Conservation (phyloP, 2,113 vertebrate species). For the Xyliphius kryptos region DNA sequence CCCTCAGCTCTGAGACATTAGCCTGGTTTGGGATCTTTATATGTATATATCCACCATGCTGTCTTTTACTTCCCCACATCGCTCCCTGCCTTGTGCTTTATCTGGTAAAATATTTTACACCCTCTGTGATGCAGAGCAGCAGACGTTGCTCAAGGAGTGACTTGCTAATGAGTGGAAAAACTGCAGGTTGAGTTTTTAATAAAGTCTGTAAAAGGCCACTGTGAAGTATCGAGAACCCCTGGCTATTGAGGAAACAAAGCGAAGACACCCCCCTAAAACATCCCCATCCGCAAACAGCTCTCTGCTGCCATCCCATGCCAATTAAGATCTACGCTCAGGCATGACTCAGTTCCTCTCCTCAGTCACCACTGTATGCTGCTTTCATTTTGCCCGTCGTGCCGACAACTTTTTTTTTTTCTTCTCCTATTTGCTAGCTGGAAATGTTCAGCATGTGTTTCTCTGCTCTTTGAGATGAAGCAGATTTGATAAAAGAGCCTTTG, state of each 20-base stretch:
- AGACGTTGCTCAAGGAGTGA: slow-evolving; percentile 24
- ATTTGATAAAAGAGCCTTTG: slow-evolving; percentile 29
- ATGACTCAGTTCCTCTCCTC: slow-evolving; percentile 11
- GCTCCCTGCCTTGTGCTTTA: slow-evolving; percentile 12
- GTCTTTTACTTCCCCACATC: slow-evolving; percentile 13
- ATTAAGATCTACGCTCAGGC: slow-evolving; percentile 39
- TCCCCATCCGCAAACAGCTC: slow-evolving; percentile 27
- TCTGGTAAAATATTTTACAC: slow-evolving; percentile 31
- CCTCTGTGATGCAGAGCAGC: slow-evolving; percentile 20
- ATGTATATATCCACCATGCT: no score
- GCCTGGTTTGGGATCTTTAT: slow-evolving; percentile 19
- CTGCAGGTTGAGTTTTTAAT: slow-evolving; percentile 47
- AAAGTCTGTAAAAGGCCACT: slow-evolving; percentile 43
- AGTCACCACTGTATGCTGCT: slow-evolving; percentile 16
- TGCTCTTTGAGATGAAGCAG: slow-evolving; percentile 13
- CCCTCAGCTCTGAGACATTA: slow-evolving; percentile 24
- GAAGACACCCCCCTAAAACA: background rate
- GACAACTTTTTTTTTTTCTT: slow-evolving; percentile 29
- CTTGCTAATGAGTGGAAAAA: no score
- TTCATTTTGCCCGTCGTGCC: slow-evolving; percentile 29
- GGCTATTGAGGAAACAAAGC: slow-evolving; percentile 6
- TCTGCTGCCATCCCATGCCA: slow-evolving; percentile 37
- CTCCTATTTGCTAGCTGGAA: slow-evolving; percentile 16
- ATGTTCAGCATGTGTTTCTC: slow-evolving; percentile 29
- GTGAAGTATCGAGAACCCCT: slow-evolving; percentile 31